Conservation (phyloP, 2,113 vertebrate species). For the Mastomys natalensis region DNA sequence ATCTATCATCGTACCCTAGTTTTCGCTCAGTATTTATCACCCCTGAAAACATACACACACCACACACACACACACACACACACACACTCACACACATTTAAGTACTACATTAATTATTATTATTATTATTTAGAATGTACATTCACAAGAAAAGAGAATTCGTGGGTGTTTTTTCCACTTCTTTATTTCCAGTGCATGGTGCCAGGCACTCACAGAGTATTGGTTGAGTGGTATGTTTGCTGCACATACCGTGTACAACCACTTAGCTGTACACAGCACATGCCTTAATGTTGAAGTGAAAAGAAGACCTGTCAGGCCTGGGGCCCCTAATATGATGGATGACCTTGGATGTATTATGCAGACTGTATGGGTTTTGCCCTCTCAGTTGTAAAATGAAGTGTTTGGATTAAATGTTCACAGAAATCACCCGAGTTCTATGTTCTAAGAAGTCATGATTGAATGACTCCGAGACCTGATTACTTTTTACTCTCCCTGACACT, state of each 20-base stretch:
- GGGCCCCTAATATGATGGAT: not conserved
- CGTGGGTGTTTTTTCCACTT: not conserved
- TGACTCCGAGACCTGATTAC: slow-evolving; percentile 60
- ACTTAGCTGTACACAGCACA: not conserved
- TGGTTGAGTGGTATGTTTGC: slow-evolving; percentile 34
- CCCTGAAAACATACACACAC: not conserved
- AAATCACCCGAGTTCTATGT: slow-evolving; percentile 44
- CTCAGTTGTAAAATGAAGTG: slow-evolving; percentile 59
- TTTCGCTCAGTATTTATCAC: slow-evolving; percentile 17
- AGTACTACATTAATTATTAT: not conserved
- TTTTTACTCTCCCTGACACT: slow-evolving; percentile 56
- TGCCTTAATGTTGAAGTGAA: slow-evolving; percentile 12
- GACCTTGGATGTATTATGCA: slow-evolving; percentile 43
- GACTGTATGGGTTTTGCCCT: not conserved
- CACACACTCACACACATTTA: not conserved
- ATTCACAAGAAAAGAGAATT: not conserved
- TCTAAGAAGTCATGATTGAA: slow-evolving; percentile 68
- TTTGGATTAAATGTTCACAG: slow-evolving; percentile 61
- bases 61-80: not conserved
- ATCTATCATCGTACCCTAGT: not conserved
- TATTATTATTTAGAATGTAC: slow-evolving; percentile 25
- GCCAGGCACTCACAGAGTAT: not conserved
- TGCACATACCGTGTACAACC: not conserved
- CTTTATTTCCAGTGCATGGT: not conserved
- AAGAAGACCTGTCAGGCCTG: not conserved